Evolutionary conservation across 2,888 invertebrate species (phyloP), one percentile per base, ranked within the genome.

Genomic region (Lasioglossum zephyrum): DNA sequence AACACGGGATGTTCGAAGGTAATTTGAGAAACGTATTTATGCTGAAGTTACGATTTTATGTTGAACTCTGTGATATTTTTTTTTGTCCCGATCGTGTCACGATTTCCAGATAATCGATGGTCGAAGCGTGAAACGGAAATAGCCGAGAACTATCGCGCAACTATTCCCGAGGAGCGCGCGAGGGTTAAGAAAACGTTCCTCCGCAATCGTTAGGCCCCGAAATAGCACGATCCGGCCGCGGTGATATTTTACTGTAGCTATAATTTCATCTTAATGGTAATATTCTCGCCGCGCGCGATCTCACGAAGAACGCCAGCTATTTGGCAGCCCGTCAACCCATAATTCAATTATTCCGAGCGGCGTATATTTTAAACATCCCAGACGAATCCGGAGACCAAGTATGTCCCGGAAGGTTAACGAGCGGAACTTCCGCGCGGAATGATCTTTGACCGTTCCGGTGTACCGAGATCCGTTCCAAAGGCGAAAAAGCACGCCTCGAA

Each of bases 341-440:
- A 66, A 66, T 66, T 66, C 66, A 66, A 66, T 66, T 66, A 66
- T 66, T 36, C 66, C 66, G 66, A 66, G 66, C 66, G 22, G 36
- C 18, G 66, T 36, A 18, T 66, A 66, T 66, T 66, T 66, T 36
- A 66, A 22, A 66, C 66, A 66, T 36, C 36, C 31, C 36, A 18
- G 66, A 66, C 66, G 18, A 31, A 36, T 36, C 18, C 66, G 36
- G 16, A 18, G 31, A 18, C 66, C 22, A 1, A 53, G 2, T 4
- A 8, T 31, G 8, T 36, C 66, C 31, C 66, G 36, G 66, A 66
- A 66, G 66, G 66, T 66, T 66, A 66, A 63, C 63, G 16, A 31
- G 63, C 63, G 63, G 16, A 63, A 63, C 31, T 63, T 63, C 63
- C 31, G 63, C 63, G 63, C 63, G 63, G 63, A 6, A 63, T 16